Percentiles rank a stretch among this genome's conserved stretches.
Conservation (phyloP, 2,797 vertebrate genomes). For the Aeoliscus strigatus region DNA sequence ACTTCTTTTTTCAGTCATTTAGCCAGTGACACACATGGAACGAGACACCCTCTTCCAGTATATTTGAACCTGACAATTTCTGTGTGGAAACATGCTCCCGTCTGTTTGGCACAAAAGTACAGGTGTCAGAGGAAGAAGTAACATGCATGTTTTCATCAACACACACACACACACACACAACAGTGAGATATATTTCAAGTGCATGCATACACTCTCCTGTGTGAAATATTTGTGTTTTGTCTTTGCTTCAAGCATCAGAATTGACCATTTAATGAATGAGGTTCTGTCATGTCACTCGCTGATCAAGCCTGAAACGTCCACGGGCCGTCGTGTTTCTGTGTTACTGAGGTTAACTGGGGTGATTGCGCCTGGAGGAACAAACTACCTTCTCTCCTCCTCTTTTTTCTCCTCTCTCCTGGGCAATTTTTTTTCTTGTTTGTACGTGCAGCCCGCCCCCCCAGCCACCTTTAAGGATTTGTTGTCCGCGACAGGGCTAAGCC, state of each 20-base stretch:
- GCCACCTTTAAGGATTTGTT: constrained; percentile 70
- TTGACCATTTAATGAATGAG: too few species aligned
- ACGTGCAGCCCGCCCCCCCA: constrained; percentile 38
- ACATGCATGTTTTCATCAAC: not conserved
- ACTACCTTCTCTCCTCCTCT: constrained; percentile 40
- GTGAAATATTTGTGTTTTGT: too few species aligned
- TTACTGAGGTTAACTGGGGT: constrained; percentile 59
- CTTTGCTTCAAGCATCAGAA: too few species aligned
- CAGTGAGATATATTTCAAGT: too few species aligned
- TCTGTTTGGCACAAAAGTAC: too few species aligned
- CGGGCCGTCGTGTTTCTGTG: constrained; percentile 26
- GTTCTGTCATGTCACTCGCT: too few species aligned
- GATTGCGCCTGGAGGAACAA: constrained; percentile 50
- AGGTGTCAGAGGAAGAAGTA: too few species aligned
- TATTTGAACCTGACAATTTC: constrained; percentile 35
- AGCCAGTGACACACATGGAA: constrained; percentile 28
- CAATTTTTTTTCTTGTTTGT: constrained; percentile 27
- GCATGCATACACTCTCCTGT: too few species aligned
- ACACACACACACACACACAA: constrained; percentile 1
- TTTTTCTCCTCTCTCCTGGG: constrained; percentile 15
- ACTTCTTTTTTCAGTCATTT: constrained; percentile 61
- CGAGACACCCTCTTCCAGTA: constrained; percentile 15
- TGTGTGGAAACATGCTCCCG: too few species aligned
- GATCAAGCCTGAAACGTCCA: too few species aligned
- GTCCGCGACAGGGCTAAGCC: constrained; percentile 59